A percentile compares a stretch with the other conserved stretches of the same genome.
Evolutionary conservation across 2,797 vertebrate species (phyloP).

Genomic region (Amphiprion clarkii): DNA sequence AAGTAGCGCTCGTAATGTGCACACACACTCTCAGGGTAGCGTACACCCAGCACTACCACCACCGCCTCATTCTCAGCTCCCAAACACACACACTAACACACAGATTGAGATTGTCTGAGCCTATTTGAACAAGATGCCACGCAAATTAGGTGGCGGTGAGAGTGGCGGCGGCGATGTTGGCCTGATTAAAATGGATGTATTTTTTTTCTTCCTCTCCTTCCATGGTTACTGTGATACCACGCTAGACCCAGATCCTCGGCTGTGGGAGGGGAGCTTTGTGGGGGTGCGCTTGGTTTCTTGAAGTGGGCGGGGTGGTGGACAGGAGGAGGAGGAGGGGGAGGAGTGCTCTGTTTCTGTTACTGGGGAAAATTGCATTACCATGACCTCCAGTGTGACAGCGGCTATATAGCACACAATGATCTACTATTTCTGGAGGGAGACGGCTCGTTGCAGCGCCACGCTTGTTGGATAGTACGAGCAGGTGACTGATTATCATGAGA

Average conservation of each 20-base stretch:
- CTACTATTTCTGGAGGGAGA: slow-evolving; percentile 45
- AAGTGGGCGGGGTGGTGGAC: slow-evolving; percentile 62
- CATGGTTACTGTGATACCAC: slow-evolving; percentile 57
- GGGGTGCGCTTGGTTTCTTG: slow-evolving; percentile 48
- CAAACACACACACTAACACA: not conserved
- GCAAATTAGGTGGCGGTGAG: slow-evolving; percentile 47
- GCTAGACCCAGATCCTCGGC: slow-evolving; percentile 68
- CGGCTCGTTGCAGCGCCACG: slow-evolving; percentile 7
- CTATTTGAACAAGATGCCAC: slow-evolving; percentile 57
- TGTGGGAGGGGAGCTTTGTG: slow-evolving; percentile 8
- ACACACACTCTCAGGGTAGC: slow-evolving; percentile 4
- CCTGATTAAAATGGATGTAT: slow-evolving; percentile 74
- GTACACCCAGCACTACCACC: slow-evolving; percentile 5
- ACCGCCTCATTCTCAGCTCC: slow-evolving; percentile 20
- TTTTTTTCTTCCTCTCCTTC: slow-evolving; percentile 29
- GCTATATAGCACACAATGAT: slow-evolving; percentile 56
- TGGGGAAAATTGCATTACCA: slow-evolving; percentile 71
- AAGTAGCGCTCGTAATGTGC: slow-evolving; percentile 32
- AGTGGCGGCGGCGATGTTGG: slow-evolving; percentile 35
- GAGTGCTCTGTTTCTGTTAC: slow-evolving; percentile 68
- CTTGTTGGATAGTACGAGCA: slow-evolving; percentile 28
- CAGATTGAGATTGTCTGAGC: slow-evolving; percentile 27
- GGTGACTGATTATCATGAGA: slow-evolving; percentile 9
- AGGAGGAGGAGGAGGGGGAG: slow-evolving; percentile 29
- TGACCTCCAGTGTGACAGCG: slow-evolving; percentile 71